A percentile compares a stretch with the other conserved stretches of the same genome.
These are phyloP conservation scores for Atrichornis clamosus DNA, from an alignment of 2,113 vertebrate genomes.

Conservation along the genomic window DNA sequence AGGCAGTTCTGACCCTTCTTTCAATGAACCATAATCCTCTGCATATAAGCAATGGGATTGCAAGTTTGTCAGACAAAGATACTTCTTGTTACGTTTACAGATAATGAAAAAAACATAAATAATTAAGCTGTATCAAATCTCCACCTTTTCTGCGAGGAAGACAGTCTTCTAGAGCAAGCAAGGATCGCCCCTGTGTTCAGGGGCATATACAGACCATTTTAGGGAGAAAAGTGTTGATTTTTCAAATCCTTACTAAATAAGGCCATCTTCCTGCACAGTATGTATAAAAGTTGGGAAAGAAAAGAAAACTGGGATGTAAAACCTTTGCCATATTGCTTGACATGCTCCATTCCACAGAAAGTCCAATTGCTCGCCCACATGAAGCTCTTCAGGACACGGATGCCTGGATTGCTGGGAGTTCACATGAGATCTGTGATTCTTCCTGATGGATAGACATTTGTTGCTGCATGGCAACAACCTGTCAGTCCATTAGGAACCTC, in stretches of 20 bases:
- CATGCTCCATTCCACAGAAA: not conserved
- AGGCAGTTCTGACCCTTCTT: not conserved
- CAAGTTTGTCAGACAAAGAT: not conserved
- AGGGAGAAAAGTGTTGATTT: not conserved
- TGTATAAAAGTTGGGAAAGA: not conserved
- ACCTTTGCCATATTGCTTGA: not conserved
- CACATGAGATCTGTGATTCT: fast-evolving
- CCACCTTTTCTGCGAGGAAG: not conserved
- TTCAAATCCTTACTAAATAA: not conserved
- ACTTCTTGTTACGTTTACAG: not conserved
- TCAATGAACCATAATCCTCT: not conserved
- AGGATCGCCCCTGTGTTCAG: not conserved
- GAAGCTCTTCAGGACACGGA: not conserved
- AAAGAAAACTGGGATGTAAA: not conserved
- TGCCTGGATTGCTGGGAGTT: not conserved
- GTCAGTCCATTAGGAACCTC: not conserved
- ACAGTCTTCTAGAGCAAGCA: not conserved
- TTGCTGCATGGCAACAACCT: not conserved
- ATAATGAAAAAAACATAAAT: not conserved
- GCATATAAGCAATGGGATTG: not conserved
- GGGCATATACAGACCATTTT: not conserved
- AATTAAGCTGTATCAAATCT: not conserved
- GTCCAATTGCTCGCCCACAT: fast-evolving
- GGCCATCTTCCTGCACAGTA: not conserved
- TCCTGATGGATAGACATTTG: not conserved